These are phyloP conservation scores for Penaeus indicus DNA, from an alignment of 1,140 invertebrate genomes.

Conservation along the genomic window DNA sequence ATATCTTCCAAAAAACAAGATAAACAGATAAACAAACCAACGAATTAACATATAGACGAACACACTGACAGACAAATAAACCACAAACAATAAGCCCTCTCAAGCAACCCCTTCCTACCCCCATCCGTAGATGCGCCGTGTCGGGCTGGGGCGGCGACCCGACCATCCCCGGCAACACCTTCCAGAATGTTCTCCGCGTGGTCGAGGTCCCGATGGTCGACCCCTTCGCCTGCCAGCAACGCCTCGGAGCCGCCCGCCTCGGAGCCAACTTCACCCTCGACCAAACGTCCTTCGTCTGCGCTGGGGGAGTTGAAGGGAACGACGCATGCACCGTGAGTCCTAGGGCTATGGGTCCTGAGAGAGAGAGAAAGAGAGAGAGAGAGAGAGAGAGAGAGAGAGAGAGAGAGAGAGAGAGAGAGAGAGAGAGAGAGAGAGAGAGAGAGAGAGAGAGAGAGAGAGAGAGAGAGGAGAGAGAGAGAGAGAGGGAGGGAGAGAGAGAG, in stretches of 20 bases:
- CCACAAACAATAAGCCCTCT: too few species aligned
- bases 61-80: too few species aligned
- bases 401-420: not conserved
- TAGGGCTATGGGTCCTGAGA: too few species aligned
- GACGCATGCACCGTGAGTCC: constrained; percentile 73
- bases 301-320: constrained; percentile 92
- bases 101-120: constrained; percentile 68
- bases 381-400: not conserved
- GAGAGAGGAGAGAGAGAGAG: too few species aligned
- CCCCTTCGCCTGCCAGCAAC: not conserved
- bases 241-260: constrained; percentile 38
- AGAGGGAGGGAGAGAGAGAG: too few species aligned
- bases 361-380: too few species aligned
- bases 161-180: constrained; percentile 77
- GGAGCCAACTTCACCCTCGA: constrained; percentile 46
- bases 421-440: not conserved
- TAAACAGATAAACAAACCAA: too few species aligned
- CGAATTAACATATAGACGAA: too few species aligned
- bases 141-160: constrained; percentile 85
- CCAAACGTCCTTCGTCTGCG: constrained; percentile 85
- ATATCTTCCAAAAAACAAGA: too few species aligned
- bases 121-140: constrained; percentile 77
- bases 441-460: too few species aligned
- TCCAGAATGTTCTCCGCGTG: constrained; percentile 77
- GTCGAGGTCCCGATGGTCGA: constrained; percentile 51